Evolutionary conservation across 2,888 invertebrate species (phyloP).

Genomic region (Limnephilus auricula): DNA sequence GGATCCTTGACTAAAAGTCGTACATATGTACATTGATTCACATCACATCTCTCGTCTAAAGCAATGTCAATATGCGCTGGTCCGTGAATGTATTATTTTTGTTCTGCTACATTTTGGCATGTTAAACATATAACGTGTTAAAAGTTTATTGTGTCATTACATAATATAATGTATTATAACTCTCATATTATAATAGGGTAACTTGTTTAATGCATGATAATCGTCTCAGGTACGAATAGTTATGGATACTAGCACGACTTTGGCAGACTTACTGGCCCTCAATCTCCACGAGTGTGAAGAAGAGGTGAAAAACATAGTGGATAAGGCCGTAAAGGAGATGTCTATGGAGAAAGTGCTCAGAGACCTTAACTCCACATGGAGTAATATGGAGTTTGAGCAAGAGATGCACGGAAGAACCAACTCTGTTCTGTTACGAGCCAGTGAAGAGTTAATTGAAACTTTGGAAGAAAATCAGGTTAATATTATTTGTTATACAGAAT

Average conservation of each 20-base stretch:
- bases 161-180: not conserved
- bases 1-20: too few species aligned
- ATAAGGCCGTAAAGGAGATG: constrained; percentile 99
- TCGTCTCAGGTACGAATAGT: constrained; percentile 89
- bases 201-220: not conserved
- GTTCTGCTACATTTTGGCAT: not conserved
- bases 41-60: too few species aligned
- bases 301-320: constrained; percentile 97
- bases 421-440: constrained; percentile 91
- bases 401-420: constrained; percentile 92
- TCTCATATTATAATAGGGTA: not conserved
- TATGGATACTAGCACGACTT: constrained; percentile 94
- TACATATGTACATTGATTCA: too few species aligned
- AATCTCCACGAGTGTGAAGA: constrained; percentile 98
- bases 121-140: not conserved
- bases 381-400: constrained; percentile 94
- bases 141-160: constrained; percentile 1
- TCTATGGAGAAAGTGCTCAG: constrained; percentile 97
- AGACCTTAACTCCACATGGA: constrained; percentile 94
- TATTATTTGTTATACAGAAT: not conserved
- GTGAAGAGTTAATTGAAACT: constrained; percentile 97
- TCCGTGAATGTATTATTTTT: not conserved
- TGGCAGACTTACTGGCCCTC: constrained; percentile 92
- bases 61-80: too few species aligned
- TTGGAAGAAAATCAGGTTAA: constrained; percentile 97